Evolutionary conservation across 2,797 vertebrate genomes (phyloP), one percentile per base, ranked within the genome.

Genomic region (Sebastolobus altivelis): DNA sequence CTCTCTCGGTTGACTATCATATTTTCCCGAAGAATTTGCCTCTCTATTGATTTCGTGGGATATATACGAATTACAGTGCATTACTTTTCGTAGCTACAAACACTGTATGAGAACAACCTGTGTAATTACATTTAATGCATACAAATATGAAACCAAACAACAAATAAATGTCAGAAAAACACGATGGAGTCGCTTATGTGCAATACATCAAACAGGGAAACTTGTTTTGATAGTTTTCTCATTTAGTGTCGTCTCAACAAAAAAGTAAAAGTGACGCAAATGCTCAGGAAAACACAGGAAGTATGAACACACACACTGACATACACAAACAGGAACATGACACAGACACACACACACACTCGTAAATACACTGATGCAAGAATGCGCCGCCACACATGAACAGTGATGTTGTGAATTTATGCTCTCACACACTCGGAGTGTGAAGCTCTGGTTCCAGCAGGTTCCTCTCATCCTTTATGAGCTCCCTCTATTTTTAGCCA

Each of bases 401-500:
- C 29, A 31, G 40, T 1, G 62, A 43, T 25, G 56, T 49, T 8
- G 75, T 81, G 72, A 77, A 87, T 88, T 78, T 67, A 83, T 87
- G 86, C 84, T 78, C 58, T 2, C 68, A 73, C 88, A 87, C 86
- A 77, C 67, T 63, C 3, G 0, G 22, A 63, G 83, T 81, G 87
- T 80, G 77, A 81, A 69, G 72, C 75, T 78, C 59, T 31, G 40
- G 63, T 84, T 89, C 63, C 75, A 84, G 68, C 83, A 85, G 76
- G 68, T 68, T 87, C 85, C 75, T 85, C 79, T 29, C 46, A 62
- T 81, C 65, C 87, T 88, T 87, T 83, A 87, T 84, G 83, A 61
- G 85, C 49, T 63, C 49, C 61, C 65, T 80, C 92, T 93, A 91
- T 92, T 88, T 92, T 91, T 88, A 90, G 83, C 77, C 80, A 52